Evolutionary conservation across 2,888 invertebrate species (phyloP).

Genomic region (Plebejus melissa): DNA sequence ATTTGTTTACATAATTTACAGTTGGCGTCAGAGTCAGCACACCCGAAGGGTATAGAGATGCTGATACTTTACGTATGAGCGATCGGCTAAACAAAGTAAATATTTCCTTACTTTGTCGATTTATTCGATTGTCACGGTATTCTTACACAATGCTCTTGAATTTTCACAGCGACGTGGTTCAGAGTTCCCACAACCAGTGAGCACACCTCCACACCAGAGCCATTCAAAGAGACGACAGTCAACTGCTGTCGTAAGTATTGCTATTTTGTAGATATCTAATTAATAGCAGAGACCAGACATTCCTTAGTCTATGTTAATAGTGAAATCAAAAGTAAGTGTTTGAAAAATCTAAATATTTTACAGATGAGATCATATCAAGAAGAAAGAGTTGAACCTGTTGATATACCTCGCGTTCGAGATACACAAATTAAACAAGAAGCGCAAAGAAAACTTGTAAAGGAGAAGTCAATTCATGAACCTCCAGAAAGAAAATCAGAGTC

Average conservation of each 20-base stretch:
- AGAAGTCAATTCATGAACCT: slow-evolving; percentile 42
- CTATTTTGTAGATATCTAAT: too few species aligned
- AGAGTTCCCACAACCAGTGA: slow-evolving; percentile 69
- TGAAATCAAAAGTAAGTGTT: too few species aligned
- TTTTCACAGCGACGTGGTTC: slow-evolving; percentile 61
- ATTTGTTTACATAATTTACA: slow-evolving; percentile 38
- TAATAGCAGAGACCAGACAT: too few species aligned
- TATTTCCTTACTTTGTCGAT: background rate
- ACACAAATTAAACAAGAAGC: slow-evolving; percentile 49
- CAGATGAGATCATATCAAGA: slow-evolving; percentile 64
- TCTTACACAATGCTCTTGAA: background rate
- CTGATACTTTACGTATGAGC: slow-evolving; percentile 66
- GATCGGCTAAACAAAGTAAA: slow-evolving; percentile 63
- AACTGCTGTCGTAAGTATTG: slow-evolving; percentile 56
- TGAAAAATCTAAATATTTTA: background rate
- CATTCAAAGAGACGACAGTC: slow-evolving; percentile 65
- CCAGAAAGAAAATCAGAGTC: slow-evolving; percentile 64
- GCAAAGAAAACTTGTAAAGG: slow-evolving; percentile 31
- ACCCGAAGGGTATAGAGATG: slow-evolving; percentile 70
- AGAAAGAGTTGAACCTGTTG: slow-evolving; percentile 53
- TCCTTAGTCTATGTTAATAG: too few species aligned
- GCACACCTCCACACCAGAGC: slow-evolving; percentile 63
- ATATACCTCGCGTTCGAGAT: slow-evolving; percentile 35
- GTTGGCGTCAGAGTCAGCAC: slow-evolving; percentile 60
- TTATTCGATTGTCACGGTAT: background rate